Evolutionary conservation across 2,797 vertebrate species (phyloP), one percentile per base, ranked within the genome.

Genomic region (Siniperca obscura): DNA sequence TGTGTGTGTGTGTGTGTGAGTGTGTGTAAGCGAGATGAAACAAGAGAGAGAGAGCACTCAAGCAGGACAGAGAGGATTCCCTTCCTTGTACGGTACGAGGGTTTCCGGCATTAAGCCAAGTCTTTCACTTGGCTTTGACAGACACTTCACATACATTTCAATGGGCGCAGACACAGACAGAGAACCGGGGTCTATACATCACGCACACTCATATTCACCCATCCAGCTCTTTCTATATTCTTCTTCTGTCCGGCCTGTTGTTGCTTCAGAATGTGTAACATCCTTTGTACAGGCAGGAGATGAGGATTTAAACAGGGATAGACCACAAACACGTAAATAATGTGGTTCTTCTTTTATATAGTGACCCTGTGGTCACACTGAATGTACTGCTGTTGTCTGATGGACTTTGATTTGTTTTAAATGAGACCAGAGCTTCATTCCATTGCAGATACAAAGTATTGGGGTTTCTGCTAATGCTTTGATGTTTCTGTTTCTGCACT

Each of bases 31-130:
- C 30, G 44, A 65, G 53, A 42, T 42, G 40, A 42, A 42, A 12
- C 40, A 42, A 68, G 40, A 46, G 69, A 74, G 66, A 50, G 67
- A 7, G 67, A 79, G 69, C 82, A 79, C 80, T 86, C 66, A 76
- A 72, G 84, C 76, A 80, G 81, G 69, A 86, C 70, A 62, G 77
- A 79, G 69, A 89, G 84, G 88, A 92, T 92, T 90, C 87, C 85
- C 84, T 84, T 91, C 85, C 89, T 91, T 82, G 65, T 86, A 90
- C 10, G 70, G 88, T 86, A 69, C 7, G 3, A 83, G 57, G 68
- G 44, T 80, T 81, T 62, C 80, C 86, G 91, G 90, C 86, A 60
- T 59, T 0, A 9, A 78, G 81, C 82, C 90, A 86, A 77, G 72
- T 67, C 68, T 77, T 67, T 88, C 68, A 72, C 78, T 91, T 76